Conservation (phyloP, 2,888 invertebrate species). For the Caenorhabditis wallacei region DNA sequence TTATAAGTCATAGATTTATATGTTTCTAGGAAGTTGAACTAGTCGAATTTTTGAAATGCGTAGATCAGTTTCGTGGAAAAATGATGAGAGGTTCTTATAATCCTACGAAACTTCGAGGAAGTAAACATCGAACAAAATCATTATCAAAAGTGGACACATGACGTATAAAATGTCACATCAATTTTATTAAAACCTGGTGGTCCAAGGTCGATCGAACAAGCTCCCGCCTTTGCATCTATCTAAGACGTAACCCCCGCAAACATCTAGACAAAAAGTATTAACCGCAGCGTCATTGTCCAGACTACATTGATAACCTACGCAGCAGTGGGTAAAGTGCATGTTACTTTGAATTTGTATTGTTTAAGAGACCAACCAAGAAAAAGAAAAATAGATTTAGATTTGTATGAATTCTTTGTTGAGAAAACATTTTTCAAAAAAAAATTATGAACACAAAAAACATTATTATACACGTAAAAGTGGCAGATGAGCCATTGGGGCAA, state of each 20-base stretch:
- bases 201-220: slow-evolving; percentile 24
- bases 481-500: slow-evolving; percentile 17
- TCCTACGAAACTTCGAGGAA: neutral
- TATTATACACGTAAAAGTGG: slow-evolving; percentile 49
- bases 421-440: slow-evolving; percentile 11
- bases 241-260: slow-evolving; percentile 16
- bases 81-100: neutral
- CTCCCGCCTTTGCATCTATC: neutral
- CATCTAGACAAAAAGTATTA: slow-evolving; percentile 11
- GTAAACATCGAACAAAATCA: neutral
- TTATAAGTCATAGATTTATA: neutral
- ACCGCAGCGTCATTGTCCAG: slow-evolving; percentile 31
- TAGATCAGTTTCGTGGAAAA: slow-evolving; percentile 21
- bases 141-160: slow-evolving; percentile 7
- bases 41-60: slow-evolving; percentile 9
- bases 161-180: slow-evolving; percentile 9
- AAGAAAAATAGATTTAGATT: slow-evolving; percentile 1
- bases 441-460: slow-evolving; percentile 1
- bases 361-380: neutral
- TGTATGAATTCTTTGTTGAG: slow-evolving; percentile 25
- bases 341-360: slow-evolving; percentile 25
- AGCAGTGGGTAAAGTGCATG: slow-evolving; percentile 18
- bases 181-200: slow-evolving; percentile 3
- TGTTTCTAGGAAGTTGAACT: slow-evolving; percentile 25
- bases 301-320: slow-evolving; percentile 51